Percentiles rank a stretch among this genome's conserved stretches.
Evolutionary conservation across 92 coral and sea anemone species (phyloP).

Genomic region (Metridium senile): DNA sequence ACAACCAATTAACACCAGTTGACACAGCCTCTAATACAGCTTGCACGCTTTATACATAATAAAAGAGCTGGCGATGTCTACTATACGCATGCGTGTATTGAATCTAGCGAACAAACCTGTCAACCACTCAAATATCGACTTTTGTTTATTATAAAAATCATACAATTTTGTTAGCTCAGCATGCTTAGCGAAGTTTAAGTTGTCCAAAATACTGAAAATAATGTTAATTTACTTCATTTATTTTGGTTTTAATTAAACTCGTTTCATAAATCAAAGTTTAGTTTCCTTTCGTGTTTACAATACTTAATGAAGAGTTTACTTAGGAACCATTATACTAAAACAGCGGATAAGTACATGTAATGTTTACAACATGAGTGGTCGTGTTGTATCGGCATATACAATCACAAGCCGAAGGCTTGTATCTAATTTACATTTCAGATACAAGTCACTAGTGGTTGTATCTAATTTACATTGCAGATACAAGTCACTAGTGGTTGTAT

Average conservation of each 20-base stretch:
- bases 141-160: background rate
- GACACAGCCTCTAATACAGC: too few relatives aligned
- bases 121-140: background rate
- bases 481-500: too few relatives aligned
- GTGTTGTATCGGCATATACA: too few relatives aligned
- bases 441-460: too few relatives aligned
- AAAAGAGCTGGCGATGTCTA: background rate
- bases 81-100: constrained; percentile 5
- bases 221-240: too few relatives aligned
- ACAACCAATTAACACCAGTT: too few relatives aligned
- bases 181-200: background rate
- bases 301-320: background rate
- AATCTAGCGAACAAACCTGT: background rate
- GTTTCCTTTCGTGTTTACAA: background rate
- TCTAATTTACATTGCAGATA: too few relatives aligned
- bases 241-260: too few relatives aligned
- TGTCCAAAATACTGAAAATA: background rate
- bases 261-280: background rate
- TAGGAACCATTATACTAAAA: background rate
- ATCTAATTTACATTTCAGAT: too few relatives aligned
- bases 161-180: background rate
- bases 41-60: too few relatives aligned
- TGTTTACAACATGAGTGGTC: constrained; percentile 1
- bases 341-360: background rate
- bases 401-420: too few relatives aligned